Percentiles rank a stretch among this genome's conserved stretches.
Conservation (phyloP, 2,113 vertebrate species). For the Cryptomyrus ogoouensis region DNA sequence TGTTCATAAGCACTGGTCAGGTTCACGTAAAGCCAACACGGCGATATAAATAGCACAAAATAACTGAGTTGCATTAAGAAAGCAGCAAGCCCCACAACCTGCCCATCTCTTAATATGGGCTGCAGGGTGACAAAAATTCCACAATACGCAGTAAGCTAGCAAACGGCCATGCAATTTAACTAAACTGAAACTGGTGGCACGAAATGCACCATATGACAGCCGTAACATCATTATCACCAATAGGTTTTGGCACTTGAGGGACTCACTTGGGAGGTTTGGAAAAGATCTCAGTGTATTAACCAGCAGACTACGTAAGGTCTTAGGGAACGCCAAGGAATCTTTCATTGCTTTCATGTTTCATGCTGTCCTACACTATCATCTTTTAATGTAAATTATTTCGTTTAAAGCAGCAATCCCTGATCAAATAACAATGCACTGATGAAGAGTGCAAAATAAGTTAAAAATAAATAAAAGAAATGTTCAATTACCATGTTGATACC, state of each 20-base stretch:
- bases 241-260: conserved; percentile 56
- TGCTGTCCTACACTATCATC: neutral
- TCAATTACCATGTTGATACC: conserved; percentile 37
- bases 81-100: neutral
- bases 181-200: neutral
- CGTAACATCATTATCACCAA: conserved; percentile 41
- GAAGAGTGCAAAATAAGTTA: conserved; percentile 40
- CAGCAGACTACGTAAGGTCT: neutral
- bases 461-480: conserved; percentile 27
- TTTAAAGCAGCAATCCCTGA: conserved; percentile 37
- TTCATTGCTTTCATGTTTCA: neutral
- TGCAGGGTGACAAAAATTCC: neutral
- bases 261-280: conserved; percentile 46
- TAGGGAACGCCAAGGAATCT: neutral
- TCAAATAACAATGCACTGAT: conserved; percentile 54
- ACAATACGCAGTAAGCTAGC: neutral
- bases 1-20: neutral
- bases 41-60: neutral
- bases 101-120: neutral
- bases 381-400: neutral
- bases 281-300: conserved; percentile 50
- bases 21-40: neutral
- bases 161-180: neutral
- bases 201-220: neutral
- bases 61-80: neutral